These are phyloP conservation scores for Monopterus albus DNA, from an alignment of 2,113 vertebrate species.

Conservation along the genomic window DNA sequence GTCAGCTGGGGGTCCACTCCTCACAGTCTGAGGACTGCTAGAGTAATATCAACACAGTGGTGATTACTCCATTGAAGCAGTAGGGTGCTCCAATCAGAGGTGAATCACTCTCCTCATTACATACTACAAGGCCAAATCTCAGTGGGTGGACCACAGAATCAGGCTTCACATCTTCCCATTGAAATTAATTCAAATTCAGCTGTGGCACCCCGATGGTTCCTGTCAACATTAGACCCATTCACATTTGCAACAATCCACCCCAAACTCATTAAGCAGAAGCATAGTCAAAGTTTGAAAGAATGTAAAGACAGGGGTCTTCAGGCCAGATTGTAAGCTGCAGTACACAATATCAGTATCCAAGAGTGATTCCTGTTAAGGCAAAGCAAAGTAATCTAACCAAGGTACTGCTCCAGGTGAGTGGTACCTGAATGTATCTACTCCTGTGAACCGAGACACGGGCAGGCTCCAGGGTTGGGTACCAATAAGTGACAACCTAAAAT, in stretches of 20 bases:
- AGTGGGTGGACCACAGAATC: conserved; percentile 66
- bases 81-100: conserved; percentile 67
- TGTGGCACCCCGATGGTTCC: conserved; percentile 55
- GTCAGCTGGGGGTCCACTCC: conserved; percentile 63
- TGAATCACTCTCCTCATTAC: conserved; percentile 69
- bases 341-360: background rate
- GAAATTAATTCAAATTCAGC: conserved; percentile 71
- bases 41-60: conserved; percentile 73
- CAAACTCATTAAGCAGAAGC: conserved; percentile 18
- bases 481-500: too few relatives aligned
- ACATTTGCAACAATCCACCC: conserved; percentile 29
- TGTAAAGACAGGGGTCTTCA: background rate
- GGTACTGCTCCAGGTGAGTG: background rate
- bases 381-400: background rate
- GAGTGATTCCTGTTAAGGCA: background rate
- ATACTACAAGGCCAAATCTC: conserved; percentile 66
- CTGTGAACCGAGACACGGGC: background rate
- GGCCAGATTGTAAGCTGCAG: background rate
- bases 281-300: conserved; percentile 28
- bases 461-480: background rate
- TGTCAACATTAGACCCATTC: conserved; percentile 54
- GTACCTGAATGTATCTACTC: background rate
- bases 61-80: conserved; percentile 71
- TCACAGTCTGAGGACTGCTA: conserved; percentile 51
- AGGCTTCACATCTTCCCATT: conserved; percentile 51